Evolutionary conservation across 2,113 vertebrate genomes (phyloP), one percentile per base, ranked within the genome.

Genomic region (Plectropomus leopardus): DNA sequence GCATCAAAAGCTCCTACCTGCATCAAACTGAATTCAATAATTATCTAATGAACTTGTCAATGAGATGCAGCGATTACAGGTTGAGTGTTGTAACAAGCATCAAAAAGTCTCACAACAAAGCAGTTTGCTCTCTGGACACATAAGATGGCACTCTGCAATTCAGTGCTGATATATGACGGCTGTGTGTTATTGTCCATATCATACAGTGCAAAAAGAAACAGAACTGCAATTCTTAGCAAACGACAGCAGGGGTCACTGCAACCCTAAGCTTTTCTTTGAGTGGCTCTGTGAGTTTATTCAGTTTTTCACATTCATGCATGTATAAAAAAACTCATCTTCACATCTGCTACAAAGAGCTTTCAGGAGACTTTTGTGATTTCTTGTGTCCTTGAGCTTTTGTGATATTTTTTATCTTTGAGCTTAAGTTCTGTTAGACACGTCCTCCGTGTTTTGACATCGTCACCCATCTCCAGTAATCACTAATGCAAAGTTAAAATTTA

Each of bases 241-340:
- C 1, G 6, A 14, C 92, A 88, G 72, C 75, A 85, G 92, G 67
- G 76, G 87, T 32, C 91, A 82, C 66, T 91, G 68, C 30, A 76
- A 34, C 63, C 66, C 44, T 36, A 72, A 17, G 19, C 4, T 70
- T 84, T 10, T 21, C 40, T 51, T 14, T 10, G 2, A n/a, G 1
- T 2, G 14, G 8, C 23, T 17, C 13, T 34, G 6, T 5, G 4
- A 32, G 21, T 30, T 40, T 5, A 50, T 55, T 15, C 42, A 51
- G 5, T 23, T 72, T 76, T 68, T 77, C 44, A 73, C 6, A 32
- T n/a, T 21, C 4, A 2, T n/a, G 17, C 13, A 4, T 32, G 1
- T 14, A 48, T 59, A 13, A 75, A 78, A 76, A 1, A 78, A 67
- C 14, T 60, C 51, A 26, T 78, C 69, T 42, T 79, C 53, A 63